phyloP scores from a whole-genome alignment of 1,140 invertebrate species.

The Macrosteles quadrilineatus region DNA sequence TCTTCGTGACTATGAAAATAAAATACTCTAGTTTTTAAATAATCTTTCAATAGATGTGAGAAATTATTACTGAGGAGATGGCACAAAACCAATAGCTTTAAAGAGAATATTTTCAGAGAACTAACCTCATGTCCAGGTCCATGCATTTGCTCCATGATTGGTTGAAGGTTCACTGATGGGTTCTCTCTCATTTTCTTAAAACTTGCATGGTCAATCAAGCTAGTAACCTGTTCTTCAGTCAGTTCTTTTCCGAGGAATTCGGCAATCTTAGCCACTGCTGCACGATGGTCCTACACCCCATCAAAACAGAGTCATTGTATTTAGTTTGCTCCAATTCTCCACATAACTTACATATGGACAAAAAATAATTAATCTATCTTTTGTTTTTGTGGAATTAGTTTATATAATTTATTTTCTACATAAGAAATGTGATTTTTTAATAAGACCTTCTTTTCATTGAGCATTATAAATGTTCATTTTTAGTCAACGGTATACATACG shows the following conservation, averaged over 20 bases:
- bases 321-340: too few species aligned
- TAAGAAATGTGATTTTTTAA: too few species aligned
- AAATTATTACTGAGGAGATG: too few species aligned
- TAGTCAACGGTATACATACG: too few species aligned
- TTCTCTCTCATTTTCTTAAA: constrained; percentile 70
- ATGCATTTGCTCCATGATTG: constrained; percentile 51
- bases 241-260: constrained; percentile 70
- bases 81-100: too few species aligned
- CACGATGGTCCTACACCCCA: constrained; percentile 55
- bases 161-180: constrained; percentile 63
- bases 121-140: constrained; percentile 46
- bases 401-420: too few species aligned
- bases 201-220: constrained; percentile 70
- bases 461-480: too few species aligned
- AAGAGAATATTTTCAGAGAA: too few species aligned
- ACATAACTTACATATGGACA: neutral
- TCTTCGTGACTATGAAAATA: too few species aligned
- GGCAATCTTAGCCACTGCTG: constrained; percentile 66
- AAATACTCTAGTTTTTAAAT: too few species aligned
- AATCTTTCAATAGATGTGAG: too few species aligned
- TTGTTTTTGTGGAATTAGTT: neutral
- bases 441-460: too few species aligned
- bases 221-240: constrained; percentile 63
- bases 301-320: neutral
- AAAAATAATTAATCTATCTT: neutral